phyloP scores from a whole-genome alignment of 2,888 invertebrate genomes.

The Oligia latruncula region DNA sequence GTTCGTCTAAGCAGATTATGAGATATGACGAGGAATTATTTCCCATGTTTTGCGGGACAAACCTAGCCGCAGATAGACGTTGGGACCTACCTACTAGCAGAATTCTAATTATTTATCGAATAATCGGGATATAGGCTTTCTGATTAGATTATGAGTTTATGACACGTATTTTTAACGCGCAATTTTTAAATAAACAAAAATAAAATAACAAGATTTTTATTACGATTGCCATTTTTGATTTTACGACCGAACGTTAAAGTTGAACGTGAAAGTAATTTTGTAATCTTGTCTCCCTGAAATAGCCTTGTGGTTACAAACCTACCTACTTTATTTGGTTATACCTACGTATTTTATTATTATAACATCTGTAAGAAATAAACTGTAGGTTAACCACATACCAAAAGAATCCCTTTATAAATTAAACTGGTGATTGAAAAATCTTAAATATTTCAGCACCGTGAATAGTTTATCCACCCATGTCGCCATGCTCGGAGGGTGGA shows the following conservation, averaged over 20 bases:
- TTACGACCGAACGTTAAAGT: conserved; percentile 19
- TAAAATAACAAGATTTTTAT: conserved; percentile 34
- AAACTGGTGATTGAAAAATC: not conserved
- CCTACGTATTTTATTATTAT: not conserved
- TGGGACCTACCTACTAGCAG: not conserved
- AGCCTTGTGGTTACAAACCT: not conserved
- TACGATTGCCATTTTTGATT: conserved; percentile 29
- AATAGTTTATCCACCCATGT: no score
- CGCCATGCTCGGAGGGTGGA: no score
- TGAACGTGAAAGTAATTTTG: conserved; percentile 32
- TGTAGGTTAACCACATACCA: not conserved
- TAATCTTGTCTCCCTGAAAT: conserved; percentile 20
- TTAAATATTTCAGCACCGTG: not conserved
- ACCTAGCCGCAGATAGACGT: no score
- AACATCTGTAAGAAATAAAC: not conserved
- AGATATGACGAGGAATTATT: not conserved
- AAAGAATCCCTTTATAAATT: not conserved
- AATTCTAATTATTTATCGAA: not conserved
- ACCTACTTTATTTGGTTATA: not conserved
- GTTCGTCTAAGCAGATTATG: not conserved
- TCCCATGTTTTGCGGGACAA: no score
- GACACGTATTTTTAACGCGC: not conserved
- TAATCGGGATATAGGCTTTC: not conserved
- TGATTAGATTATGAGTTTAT: not conserved
- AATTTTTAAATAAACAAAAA: not conserved